phyloP scores from a whole-genome alignment of 2,113 vertebrate species.

The Dasyornis broadbenti region DNA sequence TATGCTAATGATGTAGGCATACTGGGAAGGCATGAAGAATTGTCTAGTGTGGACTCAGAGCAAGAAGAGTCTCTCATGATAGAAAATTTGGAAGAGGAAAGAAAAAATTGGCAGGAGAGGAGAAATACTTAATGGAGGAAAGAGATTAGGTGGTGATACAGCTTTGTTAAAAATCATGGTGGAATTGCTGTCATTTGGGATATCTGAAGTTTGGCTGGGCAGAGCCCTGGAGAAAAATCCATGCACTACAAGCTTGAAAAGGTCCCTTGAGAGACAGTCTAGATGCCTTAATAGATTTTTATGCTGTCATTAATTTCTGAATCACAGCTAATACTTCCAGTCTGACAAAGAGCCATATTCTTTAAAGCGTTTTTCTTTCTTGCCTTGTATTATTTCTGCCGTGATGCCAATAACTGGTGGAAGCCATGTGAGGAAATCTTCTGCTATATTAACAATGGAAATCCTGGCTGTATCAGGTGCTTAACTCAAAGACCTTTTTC shows the following conservation, averaged over 20 bases:
- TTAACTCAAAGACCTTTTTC: neutral
- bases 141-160: neutral
- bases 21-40: slow-evolving; percentile 22
- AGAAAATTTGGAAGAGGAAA: neutral
- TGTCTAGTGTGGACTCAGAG: neutral
- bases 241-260: slow-evolving; percentile 19
- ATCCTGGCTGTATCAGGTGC: neutral
- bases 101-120: neutral
- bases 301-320: slow-evolving; percentile 58
- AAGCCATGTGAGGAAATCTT: neutral
- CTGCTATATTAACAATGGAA: neutral
- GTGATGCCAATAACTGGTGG: neutral
- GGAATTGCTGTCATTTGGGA: slow-evolving; percentile 37
- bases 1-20: slow-evolving; percentile 45
- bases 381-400: neutral
- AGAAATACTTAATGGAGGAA: neutral
- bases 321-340: slow-evolving; percentile 34
- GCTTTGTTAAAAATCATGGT: slow-evolving; percentile 14
- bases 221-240: slow-evolving; percentile 33
- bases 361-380: slow-evolving; percentile 17
- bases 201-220: slow-evolving; percentile 44
- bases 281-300: slow-evolving; percentile 63
- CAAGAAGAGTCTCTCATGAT: neutral
- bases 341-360: slow-evolving; percentile 41
- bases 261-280: slow-evolving; percentile 30